These are phyloP conservation scores for Borostomias antarcticus DNA, from an alignment of 2,797 vertebrate species.

Conservation along the genomic window DNA sequence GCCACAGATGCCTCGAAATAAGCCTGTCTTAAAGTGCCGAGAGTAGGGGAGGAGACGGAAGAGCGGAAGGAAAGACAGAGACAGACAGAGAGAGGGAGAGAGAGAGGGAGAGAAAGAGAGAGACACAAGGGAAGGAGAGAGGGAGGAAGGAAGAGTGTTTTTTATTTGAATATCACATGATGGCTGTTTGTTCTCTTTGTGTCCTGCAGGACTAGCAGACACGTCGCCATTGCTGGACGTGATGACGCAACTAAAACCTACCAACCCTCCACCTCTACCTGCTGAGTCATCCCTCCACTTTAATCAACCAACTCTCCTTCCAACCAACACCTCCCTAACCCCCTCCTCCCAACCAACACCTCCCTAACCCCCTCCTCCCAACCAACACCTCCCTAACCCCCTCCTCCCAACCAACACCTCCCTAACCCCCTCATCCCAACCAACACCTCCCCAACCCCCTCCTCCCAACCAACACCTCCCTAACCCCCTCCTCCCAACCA, in stretches of 20 bases:
- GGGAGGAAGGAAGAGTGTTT: conserved; percentile 34
- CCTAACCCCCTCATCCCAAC: too few relatives aligned
- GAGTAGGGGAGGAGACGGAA: conserved; percentile 22
- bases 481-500: too few relatives aligned
- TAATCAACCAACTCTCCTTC: not conserved
- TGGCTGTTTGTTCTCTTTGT: conserved; percentile 41
- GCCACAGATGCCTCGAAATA: conserved; percentile 48
- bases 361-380: conserved; percentile 3
- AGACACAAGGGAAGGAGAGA: conserved; percentile 31
- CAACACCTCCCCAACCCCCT: too few relatives aligned
- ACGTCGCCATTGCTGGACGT: too few relatives aligned
- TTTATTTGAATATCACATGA: conserved; percentile 61
- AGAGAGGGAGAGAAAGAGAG: conserved; percentile 22
- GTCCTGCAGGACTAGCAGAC: conserved; percentile 31
- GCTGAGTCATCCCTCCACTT: not conserved
- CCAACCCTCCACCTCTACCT: not conserved
- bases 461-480: too few relatives aligned
- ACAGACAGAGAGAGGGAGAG: conserved; percentile 8
- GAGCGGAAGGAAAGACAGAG: conserved; percentile 24
- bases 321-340: not conserved
- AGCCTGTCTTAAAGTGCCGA: conserved; percentile 33
- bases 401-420: too few relatives aligned
- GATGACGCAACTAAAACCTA: conserved; percentile 26
- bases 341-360: not conserved
- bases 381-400: too few relatives aligned